A percentile compares a stretch with the other conserved stretches of the same genome.
phyloP scores from a whole-genome alignment of 2,888 invertebrate species.

The Nebria salina region DNA sequence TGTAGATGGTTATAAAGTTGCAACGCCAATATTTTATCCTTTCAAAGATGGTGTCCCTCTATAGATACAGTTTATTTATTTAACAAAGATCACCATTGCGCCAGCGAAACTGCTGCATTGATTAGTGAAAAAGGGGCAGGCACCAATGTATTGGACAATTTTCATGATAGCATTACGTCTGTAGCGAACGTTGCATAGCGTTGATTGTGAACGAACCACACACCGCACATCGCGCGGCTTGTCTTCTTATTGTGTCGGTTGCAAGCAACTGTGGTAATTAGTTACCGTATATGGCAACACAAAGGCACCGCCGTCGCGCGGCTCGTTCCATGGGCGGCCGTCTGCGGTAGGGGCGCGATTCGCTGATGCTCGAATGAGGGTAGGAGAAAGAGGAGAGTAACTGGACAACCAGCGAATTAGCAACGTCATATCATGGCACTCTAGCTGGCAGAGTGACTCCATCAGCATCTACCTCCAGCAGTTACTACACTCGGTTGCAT shows the following conservation, averaged over 20 bases:
- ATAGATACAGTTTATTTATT: too few species aligned
- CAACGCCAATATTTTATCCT: too few species aligned
- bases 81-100: too few species aligned
- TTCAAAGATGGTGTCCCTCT: too few species aligned
- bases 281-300: slow-evolving; percentile 61
- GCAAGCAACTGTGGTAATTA: slow-evolving; percentile 61
- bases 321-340: slow-evolving; percentile 20
- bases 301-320: slow-evolving; percentile 59
- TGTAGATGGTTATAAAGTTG: too few species aligned
- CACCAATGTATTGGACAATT: too few species aligned
- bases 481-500: background rate
- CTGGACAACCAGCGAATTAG: slow-evolving; percentile 39
- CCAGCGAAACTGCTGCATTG: too few species aligned
- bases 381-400: background rate
- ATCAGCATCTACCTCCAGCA: background rate
- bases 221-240: slow-evolving; percentile 47
- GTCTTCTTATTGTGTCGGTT: slow-evolving; percentile 59
- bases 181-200: background rate
- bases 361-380: background rate
- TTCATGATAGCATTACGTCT: too few species aligned
- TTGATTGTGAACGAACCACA: slow-evolving; percentile 54
- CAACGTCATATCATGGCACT: slow-evolving; percentile 37
- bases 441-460: background rate
- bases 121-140: too few species aligned
- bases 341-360: slow-evolving; percentile 7